Conservation (phyloP, 2,113 vertebrate genomes). For the Albula goreensis region DNA sequence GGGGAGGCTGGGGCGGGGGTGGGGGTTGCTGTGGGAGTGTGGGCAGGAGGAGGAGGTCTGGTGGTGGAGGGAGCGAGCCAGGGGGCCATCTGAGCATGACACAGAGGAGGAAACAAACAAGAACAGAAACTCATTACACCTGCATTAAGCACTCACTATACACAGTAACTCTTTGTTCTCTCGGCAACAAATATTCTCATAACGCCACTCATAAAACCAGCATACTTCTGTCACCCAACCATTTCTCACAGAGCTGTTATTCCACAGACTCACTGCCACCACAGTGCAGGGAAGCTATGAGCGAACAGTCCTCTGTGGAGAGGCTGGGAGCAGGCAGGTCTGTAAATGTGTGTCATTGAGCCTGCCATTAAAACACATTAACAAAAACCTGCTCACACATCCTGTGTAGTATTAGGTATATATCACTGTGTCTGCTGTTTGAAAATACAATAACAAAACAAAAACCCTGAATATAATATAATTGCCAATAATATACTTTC, state of each 20-base stretch:
- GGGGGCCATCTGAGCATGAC: slow-evolving; percentile 78
- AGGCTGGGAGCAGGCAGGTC: not conserved
- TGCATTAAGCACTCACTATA: not conserved
- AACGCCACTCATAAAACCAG: too few relatives aligned
- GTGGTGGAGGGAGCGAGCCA: slow-evolving; percentile 90
- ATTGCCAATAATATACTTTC: too few relatives aligned
- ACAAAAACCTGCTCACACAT: not conserved
- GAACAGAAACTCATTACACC: not conserved
- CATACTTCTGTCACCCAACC: too few relatives aligned
- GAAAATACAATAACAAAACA: too few relatives aligned
- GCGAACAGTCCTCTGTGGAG: not conserved
- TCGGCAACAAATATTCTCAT: too few relatives aligned
- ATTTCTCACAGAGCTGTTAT: too few relatives aligned
- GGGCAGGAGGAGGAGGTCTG: slow-evolving; percentile 89
- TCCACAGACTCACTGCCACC: not conserved
- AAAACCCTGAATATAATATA: too few relatives aligned
- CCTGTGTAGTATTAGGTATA: not conserved
- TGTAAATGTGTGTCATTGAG: not conserved
- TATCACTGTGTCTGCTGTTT: too few relatives aligned
- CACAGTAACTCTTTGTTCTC: too few relatives aligned
- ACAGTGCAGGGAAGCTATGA: not conserved
- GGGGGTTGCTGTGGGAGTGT: slow-evolving; percentile 91
- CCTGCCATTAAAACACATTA: not conserved
- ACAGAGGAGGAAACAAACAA: not conserved
- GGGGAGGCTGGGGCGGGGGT: slow-evolving; percentile 82